phyloP scores from a whole-genome alignment of 2,113 vertebrate genomes.

The Rhodinocichla rosea region DNA sequence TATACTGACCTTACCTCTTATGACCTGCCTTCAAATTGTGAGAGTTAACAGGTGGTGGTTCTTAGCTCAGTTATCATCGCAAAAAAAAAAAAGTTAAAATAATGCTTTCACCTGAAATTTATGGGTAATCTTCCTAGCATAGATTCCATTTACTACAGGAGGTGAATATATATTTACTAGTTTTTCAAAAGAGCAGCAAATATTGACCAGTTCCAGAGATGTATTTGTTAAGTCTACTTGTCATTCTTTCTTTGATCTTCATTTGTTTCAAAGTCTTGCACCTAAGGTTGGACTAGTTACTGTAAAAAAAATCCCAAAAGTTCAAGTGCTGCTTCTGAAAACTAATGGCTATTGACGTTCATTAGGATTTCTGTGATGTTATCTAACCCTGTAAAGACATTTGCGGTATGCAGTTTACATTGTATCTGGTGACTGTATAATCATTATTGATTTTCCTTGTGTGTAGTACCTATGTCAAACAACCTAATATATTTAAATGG shows the following conservation, averaged over 20 bases:
- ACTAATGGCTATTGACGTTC: conserved; percentile 78
- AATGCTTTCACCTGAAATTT: background rate
- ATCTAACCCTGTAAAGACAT: conserved; percentile 74
- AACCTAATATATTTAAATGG: conserved; percentile 82
- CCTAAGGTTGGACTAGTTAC: conserved; percentile 10
- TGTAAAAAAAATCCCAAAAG: conserved; percentile 53
- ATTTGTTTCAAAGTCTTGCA: conserved; percentile 45
- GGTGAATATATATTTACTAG: conserved; percentile 24
- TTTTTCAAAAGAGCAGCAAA: conserved; percentile 44
- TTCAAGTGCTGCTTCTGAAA: conserved; percentile 77
- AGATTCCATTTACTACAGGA: background rate
- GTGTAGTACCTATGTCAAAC: conserved; percentile 80
- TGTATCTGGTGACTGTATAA: conserved; percentile 77
- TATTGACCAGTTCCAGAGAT: background rate
- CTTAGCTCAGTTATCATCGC: background rate
- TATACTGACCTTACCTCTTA: background rate
- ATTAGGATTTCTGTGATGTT: conserved; percentile 76
- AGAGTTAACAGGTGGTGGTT: background rate
- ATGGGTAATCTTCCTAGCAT: background rate
- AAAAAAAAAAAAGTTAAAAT: background rate
- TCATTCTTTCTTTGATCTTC: conserved; percentile 72
- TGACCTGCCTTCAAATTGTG: background rate
- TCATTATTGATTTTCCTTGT: conserved; percentile 80
- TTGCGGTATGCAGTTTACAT: conserved; percentile 75
- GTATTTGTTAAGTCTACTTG: conserved; percentile 56